Conservation (phyloP, 1,140 invertebrate genomes). For the Penaeus japonicus region DNA sequence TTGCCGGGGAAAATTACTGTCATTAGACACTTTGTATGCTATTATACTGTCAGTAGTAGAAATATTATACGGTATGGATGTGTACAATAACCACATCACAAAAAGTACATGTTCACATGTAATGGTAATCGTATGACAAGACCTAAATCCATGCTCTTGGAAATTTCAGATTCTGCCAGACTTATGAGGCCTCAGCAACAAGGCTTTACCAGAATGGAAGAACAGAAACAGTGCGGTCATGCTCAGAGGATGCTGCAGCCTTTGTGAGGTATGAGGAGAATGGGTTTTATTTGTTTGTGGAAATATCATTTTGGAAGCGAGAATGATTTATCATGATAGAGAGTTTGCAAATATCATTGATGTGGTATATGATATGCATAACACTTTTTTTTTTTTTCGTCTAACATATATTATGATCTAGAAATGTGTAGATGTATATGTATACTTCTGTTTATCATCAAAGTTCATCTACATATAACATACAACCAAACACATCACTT, state of each 20-base stretch:
- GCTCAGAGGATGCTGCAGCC: slow-evolving; percentile 63
- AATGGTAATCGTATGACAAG: background rate
- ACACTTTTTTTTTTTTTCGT: too few relatives aligned
- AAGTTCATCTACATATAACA: background rate
- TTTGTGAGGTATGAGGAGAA: slow-evolving; percentile 64
- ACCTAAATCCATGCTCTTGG: background rate
- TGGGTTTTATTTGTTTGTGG: background rate
- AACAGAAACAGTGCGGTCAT: slow-evolving; percentile 68
- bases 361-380: too few relatives aligned
- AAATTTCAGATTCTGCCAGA: slow-evolving; percentile 64
- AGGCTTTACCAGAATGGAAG: slow-evolving; percentile 67
- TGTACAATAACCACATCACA: background rate
- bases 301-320: too few relatives aligned
- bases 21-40: too few relatives aligned
- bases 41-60: too few relatives aligned
- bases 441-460: too few relatives aligned
- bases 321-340: too few relatives aligned
- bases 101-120: background rate
- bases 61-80: too few relatives aligned
- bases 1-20: background rate
- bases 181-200: slow-evolving; percentile 70
- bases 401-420: too few relatives aligned
- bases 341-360: too few relatives aligned
- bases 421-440: too few relatives aligned
- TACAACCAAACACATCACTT: too few relatives aligned